Conservation (phyloP, 2,113 vertebrate genomes). For the Ameiurus melas region DNA sequence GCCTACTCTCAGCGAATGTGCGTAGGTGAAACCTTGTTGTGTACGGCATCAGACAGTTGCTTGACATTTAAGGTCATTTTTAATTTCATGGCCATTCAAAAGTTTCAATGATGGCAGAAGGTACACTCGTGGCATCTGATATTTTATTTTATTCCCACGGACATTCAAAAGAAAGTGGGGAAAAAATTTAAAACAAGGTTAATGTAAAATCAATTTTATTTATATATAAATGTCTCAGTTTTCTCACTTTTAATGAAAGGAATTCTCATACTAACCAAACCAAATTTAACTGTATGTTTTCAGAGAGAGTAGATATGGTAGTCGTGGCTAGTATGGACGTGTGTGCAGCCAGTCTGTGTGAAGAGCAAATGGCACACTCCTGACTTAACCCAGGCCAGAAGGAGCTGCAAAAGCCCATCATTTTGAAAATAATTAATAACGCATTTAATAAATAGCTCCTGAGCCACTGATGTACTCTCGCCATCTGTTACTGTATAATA, state of each 20-base stretch:
- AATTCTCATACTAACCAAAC: not conserved
- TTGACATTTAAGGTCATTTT: too few relatives aligned
- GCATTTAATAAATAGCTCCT: conserved; percentile 80
- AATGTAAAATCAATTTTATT: too few relatives aligned
- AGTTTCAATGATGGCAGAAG: too few relatives aligned
- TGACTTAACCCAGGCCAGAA: conserved; percentile 62
- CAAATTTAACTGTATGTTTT: not conserved
- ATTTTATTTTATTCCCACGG: too few relatives aligned
- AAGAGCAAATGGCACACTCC: conserved; percentile 57
- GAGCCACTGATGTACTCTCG: conserved; percentile 70
- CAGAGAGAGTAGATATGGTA: not conserved
- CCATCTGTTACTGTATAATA: conserved; percentile 75
- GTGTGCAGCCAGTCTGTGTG: conserved; percentile 47
- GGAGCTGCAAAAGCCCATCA: conserved; percentile 69
- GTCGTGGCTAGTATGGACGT: conserved; percentile 36
- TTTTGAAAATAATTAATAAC: conserved; percentile 81
- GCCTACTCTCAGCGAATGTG: too few relatives aligned
- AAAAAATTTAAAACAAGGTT: too few relatives aligned
- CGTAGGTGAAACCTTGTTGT: too few relatives aligned
- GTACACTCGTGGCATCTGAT: too few relatives aligned
- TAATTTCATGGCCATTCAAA: too few relatives aligned
- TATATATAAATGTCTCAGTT: not conserved
- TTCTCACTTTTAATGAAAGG: not conserved
- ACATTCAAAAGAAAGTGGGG: too few relatives aligned
- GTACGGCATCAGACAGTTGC: too few relatives aligned